Evolutionary conservation across 2,113 vertebrate genomes (phyloP), one percentile per base, ranked within the genome.

Genomic region (Sarotherodon lohbergeri): DNA sequence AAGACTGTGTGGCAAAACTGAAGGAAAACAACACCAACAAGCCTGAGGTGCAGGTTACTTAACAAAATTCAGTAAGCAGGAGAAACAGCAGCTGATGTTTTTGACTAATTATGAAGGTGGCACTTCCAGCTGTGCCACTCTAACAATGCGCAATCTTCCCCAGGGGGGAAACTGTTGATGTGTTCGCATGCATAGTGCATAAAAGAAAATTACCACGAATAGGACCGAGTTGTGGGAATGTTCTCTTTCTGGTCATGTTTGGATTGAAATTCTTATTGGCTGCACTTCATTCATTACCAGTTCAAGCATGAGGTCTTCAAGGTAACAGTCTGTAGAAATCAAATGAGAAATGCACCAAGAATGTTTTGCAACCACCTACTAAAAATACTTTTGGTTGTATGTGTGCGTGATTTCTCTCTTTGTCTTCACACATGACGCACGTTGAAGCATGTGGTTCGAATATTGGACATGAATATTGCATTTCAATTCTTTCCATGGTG

Each of bases 71-170:
- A 50, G 43, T 36, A 61, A 71, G 68, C 24, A 66, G 12, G 17
- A 78, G 14, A 79, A 86, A 85, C 24, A 76, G 46, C 81, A 73
- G 29, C 36, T 78, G 50, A 88, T 86, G 80, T 71, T 57, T 88
- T 79, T 81, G 9, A 24, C 66, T 92, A 83, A 92, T 87, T 90
- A 63, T 82, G 17, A 57, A 88, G 92, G 83, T 90, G 85, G 34
- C 41, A 73, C 85, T 76, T 83, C 66, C 89, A 90, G 87, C 90
- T 90, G 88, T 83, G 87, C 48, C 6, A 19, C 52, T 48, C n/a
- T 46, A 85, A 86, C 84, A 86, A 86, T 52, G 10, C 56, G 11
- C 22, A 71, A 34, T 90, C 86, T 92, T 80, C 24, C 54, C 22
- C 63, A 22, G 56, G 66, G 56, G 81, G 34, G 19, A 73, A 85